Evolutionary conservation across 2,888 invertebrate genomes (phyloP), one percentile per base, ranked within the genome.

Genomic region (Acleris literana): DNA sequence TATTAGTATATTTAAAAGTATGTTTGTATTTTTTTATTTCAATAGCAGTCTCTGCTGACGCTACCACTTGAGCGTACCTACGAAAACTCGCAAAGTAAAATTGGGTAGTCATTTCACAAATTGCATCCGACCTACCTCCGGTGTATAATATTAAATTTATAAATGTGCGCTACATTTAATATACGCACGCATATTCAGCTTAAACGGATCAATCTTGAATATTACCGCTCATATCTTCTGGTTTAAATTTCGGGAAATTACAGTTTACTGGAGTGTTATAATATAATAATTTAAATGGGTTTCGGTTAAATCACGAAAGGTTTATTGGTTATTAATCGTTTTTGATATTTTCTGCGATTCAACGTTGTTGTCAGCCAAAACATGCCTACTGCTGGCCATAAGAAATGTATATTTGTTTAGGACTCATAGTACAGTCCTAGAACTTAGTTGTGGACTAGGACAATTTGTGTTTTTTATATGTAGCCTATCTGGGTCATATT

Each of bases 61-160:
- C 65, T 65, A 44, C 64, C 16, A 17, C 46, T 46, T 46, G 39
- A 39, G 39, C n/a, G n/a, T 9, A 75, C 76, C 75, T 73, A 74
- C 76, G 80, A 76, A 82, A 80, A 83, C 82, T 79, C 62, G 78
- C 76, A 79, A 81, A 83, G 81, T 79, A 75, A 82, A 85, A 84
- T 85, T 83, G 83, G 83, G 81, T 82, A 83, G 80, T 83, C 81
- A 84, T 85, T 84, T 82, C 76, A 80, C 79, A 85, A 85, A 85
- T 84, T 83, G 81, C 84, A 82, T 84, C 79, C 72, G 78, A 73
- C 76, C 79, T 76, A 73, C 76, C 79, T 76, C 72, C 69, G 68
- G 51, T 66, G 66, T 54, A 65, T 61, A 65, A 76, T 80, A 83
- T 83, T 80, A 79, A 84, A 86, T 84, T 78, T 81, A 76, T 75